Conservation (phyloP, 2,797 vertebrate genomes). For the Pyrocephalus nanus region DNA sequence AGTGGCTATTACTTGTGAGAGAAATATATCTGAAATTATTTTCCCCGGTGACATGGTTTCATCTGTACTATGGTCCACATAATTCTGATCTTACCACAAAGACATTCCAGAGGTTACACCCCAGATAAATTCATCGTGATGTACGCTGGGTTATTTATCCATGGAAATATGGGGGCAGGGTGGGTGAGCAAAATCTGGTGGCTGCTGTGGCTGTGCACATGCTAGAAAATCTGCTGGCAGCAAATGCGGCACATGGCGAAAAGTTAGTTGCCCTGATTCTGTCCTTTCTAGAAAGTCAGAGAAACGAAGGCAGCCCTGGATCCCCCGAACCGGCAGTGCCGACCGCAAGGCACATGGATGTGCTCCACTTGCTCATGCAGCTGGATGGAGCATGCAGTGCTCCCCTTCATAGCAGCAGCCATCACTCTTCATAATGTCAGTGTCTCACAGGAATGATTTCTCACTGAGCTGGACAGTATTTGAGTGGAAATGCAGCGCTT, state of each 20-base stretch:
- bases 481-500: not conserved
- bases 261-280: constrained; percentile 59
- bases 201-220: not conserved
- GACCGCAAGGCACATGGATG: accelerated
- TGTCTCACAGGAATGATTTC: not conserved
- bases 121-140: constrained; percentile 26
- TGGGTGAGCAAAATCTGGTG: not conserved
- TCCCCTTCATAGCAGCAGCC: not conserved
- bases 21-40: not conserved
- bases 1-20: not conserved
- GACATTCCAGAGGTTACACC: not conserved
- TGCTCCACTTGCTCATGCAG: not conserved
- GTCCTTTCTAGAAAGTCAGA: constrained; percentile 50
- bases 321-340: not conserved
- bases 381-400: accelerated
- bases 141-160: not conserved
- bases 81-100: not conserved
- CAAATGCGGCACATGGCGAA: not conserved
- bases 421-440: not conserved
- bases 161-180: not conserved
- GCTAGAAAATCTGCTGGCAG: constrained; percentile 54
- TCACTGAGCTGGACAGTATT: not conserved
- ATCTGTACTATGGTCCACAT: not conserved
- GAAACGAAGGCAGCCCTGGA: accelerated
- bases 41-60: not conserved